Evolutionary conservation across 30 jellyfish, hydroid and myxozoan species (phyloP), one percentile per base, ranked within the genome.

Genomic region (Phacellophora camtschatica): DNA sequence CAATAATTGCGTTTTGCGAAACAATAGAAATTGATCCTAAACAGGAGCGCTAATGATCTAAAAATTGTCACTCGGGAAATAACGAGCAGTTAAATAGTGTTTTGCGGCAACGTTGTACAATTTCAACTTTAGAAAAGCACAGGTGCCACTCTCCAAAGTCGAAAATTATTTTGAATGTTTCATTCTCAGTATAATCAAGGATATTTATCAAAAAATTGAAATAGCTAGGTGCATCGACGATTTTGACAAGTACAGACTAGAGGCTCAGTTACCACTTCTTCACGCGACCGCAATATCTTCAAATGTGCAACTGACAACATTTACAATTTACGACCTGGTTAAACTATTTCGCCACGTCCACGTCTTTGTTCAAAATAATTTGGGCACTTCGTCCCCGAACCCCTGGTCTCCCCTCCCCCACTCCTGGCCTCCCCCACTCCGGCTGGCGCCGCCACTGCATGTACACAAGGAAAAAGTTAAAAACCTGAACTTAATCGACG

Each of bases 341-440:
- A 36, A 29, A 66, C 36, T 66, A 71, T 66, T 66, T 46, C 75
- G n/a, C n/a, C n/a, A n/a, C n/a, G n/a, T n/a, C n/a, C n/a, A n/a
- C n/a, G n/a, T n/a, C n/a, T 39, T 10, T 79, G 49, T 6, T 79
- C 20, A 39, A 84, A 74, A 31, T 50, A 18, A 51, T 54, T 66
- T 7, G 20, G 63, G 55, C 53, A 32, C 18, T 84, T 37, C 30
- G 81, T 64, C 32, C 28, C 55, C 35, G 31, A 63, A 25, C 29
- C 45, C 25, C 58, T 48, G 19, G 22, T 64, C 16, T 36, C 7
- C 41, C 19, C 54, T 71, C 59, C 82, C 5, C 23, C 46, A 28
- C 6, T 49, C 61, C 34, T 71, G 19, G 61, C 68, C 61, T 56
- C 68, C 33, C 68, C 42, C 85, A 92, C 90, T 12, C 93, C 90